These are phyloP conservation scores for Beris morrisii DNA, from an alignment of 2,888 invertebrate species.

Conservation along the genomic window DNA sequence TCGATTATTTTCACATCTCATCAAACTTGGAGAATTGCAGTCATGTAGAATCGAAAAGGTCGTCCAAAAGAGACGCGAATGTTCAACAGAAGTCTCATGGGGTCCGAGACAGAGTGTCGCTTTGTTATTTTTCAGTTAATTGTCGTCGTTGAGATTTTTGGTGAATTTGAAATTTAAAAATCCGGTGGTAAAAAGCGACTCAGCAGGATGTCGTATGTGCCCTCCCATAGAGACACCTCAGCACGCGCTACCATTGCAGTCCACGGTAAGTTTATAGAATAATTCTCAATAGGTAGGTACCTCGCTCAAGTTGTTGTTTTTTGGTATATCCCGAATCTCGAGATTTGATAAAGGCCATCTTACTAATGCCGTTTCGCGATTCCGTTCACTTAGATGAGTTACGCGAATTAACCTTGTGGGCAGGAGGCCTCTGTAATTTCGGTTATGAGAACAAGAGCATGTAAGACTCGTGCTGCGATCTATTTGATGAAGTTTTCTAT, in stretches of 20 bases:
- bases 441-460: neutral
- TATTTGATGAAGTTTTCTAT: conserved; percentile 16
- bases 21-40: conserved; percentile 26
- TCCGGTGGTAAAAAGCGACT: conserved; percentile 36
- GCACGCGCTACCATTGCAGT: conserved; percentile 48
- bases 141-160: conserved; percentile 4
- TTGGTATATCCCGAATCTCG: neutral
- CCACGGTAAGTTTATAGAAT: too few species aligned
- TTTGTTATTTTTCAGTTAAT: conserved; percentile 22
- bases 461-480: conserved; percentile 18
- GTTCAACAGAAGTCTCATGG: conserved; percentile 11
- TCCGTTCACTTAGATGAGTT: conserved; percentile 1
- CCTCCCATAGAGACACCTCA: conserved; percentile 55
- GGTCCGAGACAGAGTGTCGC: conserved; percentile 13
- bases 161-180: conserved; percentile 2
- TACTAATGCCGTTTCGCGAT: conserved; percentile 15
- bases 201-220: conserved; percentile 48
- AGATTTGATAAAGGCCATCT: neutral
- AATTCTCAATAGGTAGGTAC: too few species aligned
- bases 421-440: neutral
- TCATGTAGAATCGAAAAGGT: neutral
- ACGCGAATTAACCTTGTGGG: neutral
- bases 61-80: conserved; percentile 1
- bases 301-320: neutral
- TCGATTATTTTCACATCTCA: conserved; percentile 34